Base-by-base conservation (phyloP, 1,140 invertebrate species). In the Periplaneta americana region DNA sequence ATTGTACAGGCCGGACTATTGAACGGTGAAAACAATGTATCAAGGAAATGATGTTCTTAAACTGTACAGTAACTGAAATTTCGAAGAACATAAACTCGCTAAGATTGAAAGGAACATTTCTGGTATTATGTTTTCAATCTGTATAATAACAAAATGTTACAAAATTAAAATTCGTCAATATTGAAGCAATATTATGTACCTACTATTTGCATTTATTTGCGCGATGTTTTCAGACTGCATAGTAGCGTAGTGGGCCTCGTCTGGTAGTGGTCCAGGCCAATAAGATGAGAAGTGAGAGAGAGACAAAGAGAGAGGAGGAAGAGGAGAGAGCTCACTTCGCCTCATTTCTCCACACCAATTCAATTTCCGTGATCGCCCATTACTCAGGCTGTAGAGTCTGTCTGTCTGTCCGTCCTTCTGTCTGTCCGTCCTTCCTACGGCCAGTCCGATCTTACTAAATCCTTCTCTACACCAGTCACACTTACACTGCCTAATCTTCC, bases 321-420 rank as follows among this genome's bases (percentile, higher is more conserved):
- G 80, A 32, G 32, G 32, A n/a, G 37, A 48, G 36, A 35, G 31
- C 81, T 36, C 66, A 75, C 81, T 81, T 81, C 39, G 81, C 81
- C 74, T 81, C 81, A 81, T 81, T 81, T 81, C 81, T 81, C 81
- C 34, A 81, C 75, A 81, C 81, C 81, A 77, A 81, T 81, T 81
- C 81, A 81, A 81, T 81, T 81, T 81, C 75, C 81, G 36, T 39
- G 81, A 81, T 81, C 81, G 81, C 36, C 81, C 81, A 81, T 81
- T 78, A 81, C 81, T 81, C 81, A 81, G 80, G 57, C 79, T 34
- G 79, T 34, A 34, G 31, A 33, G 75, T 33, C 31, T 35, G 75
- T 3, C 37, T 48, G 39, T 48, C 39, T n/a, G n/a, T n/a, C n/a
- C 28, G 22, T 66, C 48, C 28, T 22, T 66, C 22, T n/a, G 48